phyloP scores from a whole-genome alignment of 2,113 vertebrate genomes.

The Australoheros scitulus region DNA sequence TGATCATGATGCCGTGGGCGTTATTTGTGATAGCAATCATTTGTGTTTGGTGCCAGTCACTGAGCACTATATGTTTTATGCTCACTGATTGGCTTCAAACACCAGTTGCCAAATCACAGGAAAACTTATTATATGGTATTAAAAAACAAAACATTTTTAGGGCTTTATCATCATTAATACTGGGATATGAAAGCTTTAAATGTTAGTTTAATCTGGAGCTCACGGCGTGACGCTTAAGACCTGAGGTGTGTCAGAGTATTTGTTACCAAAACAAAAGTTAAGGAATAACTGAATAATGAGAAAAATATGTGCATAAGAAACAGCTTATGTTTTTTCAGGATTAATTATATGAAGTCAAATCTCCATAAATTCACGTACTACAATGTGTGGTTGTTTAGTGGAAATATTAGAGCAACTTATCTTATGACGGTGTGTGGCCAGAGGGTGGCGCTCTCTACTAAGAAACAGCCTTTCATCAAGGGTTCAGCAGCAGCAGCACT shows the following conservation, averaged over 20 bases:
- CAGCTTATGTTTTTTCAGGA: neutral
- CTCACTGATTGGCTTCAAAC: neutral
- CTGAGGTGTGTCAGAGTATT: too few species aligned
- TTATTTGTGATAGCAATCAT: neutral
- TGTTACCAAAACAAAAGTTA: neutral
- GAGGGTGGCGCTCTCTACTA: slow-evolving; percentile 76
- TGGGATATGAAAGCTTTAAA: neutral
- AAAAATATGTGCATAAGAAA: neutral
- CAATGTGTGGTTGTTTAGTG: neutral
- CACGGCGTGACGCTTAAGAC: neutral
- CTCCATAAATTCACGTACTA: neutral
- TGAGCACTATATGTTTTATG: neutral
- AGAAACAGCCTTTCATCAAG: slow-evolving; percentile 39
- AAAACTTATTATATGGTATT: neutral
- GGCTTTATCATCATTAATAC: neutral
- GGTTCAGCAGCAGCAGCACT: slow-evolving; percentile 3
- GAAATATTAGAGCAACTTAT: neutral
- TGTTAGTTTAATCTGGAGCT: neutral
- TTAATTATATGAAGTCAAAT: neutral
- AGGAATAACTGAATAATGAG: neutral
- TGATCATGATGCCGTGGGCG: neutral
- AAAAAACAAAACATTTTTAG: too few species aligned
- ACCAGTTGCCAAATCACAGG: neutral
- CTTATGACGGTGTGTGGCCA: slow-evolving; percentile 9
- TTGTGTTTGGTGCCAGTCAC: neutral